Evolutionary conservation across 2,113 vertebrate species (phyloP).

Genomic region (Gavia stellata): DNA sequence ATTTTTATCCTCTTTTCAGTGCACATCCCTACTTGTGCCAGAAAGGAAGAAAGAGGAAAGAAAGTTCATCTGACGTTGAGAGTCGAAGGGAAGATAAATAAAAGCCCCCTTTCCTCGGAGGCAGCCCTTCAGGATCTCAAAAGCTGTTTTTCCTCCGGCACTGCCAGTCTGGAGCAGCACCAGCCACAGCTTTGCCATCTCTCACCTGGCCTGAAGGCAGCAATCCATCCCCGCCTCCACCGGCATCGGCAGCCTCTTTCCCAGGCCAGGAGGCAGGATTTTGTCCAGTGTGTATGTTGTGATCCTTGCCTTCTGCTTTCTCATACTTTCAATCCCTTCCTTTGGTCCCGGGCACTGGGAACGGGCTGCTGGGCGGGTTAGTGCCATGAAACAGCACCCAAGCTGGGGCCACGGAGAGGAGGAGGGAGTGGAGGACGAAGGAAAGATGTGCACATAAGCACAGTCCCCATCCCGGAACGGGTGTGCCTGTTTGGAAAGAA

Average conservation of each 20-base stretch:
- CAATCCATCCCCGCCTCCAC: background rate
- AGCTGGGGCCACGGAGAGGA: background rate
- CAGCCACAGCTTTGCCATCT: background rate
- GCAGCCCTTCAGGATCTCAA: background rate
- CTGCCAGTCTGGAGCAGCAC: background rate
- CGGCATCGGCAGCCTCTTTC: background rate
- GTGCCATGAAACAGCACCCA: background rate
- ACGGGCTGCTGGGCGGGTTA: background rate
- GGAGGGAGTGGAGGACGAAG: background rate
- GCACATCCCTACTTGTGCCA: background rate
- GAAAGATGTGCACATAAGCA: background rate
- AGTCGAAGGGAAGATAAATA: background rate
- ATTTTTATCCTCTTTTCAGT: background rate
- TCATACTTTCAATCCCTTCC: background rate
- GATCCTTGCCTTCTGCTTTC: background rate
- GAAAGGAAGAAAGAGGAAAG: background rate
- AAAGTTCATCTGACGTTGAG: background rate
- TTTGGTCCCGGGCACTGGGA: background rate
- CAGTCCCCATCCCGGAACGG: background rate
- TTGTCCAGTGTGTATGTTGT: rapidly evolving
- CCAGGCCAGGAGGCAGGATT: background rate
- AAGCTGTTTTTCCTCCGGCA: background rate
- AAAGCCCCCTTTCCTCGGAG: background rate
- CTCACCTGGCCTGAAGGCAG: background rate
- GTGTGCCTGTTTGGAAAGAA: background rate